Conservation (phyloP, 2,113 vertebrate species). For the Pimephales promelas region DNA sequence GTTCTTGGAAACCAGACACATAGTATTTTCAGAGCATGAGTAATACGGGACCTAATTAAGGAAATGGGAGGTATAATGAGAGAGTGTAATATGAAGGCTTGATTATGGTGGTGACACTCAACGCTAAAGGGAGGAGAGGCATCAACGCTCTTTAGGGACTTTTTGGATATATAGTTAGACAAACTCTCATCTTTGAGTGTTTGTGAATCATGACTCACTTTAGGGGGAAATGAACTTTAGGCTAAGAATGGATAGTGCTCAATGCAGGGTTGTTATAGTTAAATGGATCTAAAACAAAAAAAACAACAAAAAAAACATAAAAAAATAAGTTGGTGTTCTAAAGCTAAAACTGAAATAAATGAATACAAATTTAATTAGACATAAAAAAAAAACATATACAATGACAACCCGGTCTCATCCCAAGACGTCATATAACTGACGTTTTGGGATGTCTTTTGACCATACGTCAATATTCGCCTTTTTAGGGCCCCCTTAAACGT, state of each 20-base stretch:
- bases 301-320: no score
- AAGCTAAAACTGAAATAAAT: no score
- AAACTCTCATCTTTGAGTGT: not conserved
- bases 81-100: slow-evolving; percentile 18
- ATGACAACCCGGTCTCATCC: no score
- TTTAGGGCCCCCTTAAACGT: no score
- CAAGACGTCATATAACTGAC: no score
- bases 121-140: not conserved
- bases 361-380: no score
- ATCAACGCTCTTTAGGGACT: not conserved
- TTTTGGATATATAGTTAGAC: not conserved
- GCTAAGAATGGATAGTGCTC: not conserved
- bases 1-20: slow-evolving; percentile 16
- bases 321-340: no score
- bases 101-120: slow-evolving; percentile 23
- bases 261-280: no score
- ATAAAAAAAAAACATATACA: no score
- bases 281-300: no score
- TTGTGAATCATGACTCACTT: not conserved
- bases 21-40: slow-evolving; percentile 2
- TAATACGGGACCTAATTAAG: slow-evolving; percentile 30
- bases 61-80: slow-evolving; percentile 32
- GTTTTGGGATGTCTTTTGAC: no score
- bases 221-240: not conserved
- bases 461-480: no score